These are phyloP conservation scores for Muscicapa comitata DNA, from an alignment of 2,797 vertebrate genomes.

Conservation along the genomic window DNA sequence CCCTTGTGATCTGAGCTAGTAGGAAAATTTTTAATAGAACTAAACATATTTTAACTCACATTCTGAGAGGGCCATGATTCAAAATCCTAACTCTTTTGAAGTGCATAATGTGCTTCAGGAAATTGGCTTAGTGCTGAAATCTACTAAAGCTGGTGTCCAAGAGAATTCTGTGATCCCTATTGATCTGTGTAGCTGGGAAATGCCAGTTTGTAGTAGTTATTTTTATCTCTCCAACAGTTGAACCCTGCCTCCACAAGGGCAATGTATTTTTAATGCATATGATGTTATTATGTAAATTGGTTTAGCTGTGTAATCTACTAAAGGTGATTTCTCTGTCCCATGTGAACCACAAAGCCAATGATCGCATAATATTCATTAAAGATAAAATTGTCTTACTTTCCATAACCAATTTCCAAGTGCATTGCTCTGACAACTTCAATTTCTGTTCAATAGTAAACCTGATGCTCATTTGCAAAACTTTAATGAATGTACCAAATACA, in stretches of 20 bases:
- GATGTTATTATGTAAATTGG: conserved; percentile 69
- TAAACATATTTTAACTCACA: neutral
- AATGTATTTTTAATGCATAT: conserved; percentile 66
- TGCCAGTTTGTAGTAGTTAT: neutral
- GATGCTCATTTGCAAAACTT: conserved; percentile 42
- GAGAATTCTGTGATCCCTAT: conserved; percentile 33
- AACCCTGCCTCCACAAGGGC: conserved; percentile 40
- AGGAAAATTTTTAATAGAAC: conserved; percentile 11
- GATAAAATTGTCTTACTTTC: conserved; percentile 64
- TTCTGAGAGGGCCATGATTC: neutral
- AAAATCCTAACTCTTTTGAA: neutral
- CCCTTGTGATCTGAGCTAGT: neutral
- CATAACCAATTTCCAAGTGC: conserved; percentile 43
- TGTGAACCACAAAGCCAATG: conserved; percentile 62
- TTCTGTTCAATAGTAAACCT: conserved; percentile 45
- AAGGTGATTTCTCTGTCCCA: conserved; percentile 61
- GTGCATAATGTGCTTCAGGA: conserved; percentile 6
- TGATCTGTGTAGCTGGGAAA: conserved; percentile 15
- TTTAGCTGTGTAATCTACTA: conserved; percentile 63
- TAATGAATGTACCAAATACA: conserved; percentile 14
- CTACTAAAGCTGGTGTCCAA: conserved; percentile 13
- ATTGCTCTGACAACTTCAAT: conserved; percentile 55
- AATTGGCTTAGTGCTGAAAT: conserved; percentile 39
- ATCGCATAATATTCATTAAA: conserved; percentile 63
- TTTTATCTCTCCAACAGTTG: conserved; percentile 34